phyloP scores from a whole-genome alignment of 1,140 invertebrate species.

The Diorhabda carinulata region DNA sequence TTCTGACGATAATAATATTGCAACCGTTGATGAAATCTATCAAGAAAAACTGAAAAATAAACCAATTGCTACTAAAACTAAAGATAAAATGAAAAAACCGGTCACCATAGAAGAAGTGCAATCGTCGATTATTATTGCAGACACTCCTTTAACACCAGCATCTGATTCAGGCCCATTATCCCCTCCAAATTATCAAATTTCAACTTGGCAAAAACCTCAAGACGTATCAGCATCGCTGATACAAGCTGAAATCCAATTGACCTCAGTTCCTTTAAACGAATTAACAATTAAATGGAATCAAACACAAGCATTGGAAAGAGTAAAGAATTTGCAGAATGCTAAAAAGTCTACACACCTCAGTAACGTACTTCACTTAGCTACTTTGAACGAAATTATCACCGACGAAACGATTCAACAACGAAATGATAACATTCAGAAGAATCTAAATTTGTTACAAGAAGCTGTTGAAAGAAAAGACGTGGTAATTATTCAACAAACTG shows the following conservation, averaged over 20 bases:
- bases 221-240: constrained; percentile 20
- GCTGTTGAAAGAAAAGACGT: constrained; percentile 62
- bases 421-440: constrained; percentile 52
- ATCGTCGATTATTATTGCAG: constrained; percentile 43
- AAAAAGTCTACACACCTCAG: constrained; percentile 51
- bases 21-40: not conserved
- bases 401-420: constrained; percentile 55
- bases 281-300: constrained; percentile 43
- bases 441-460: constrained; percentile 58
- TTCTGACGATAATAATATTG: not conserved
- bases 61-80: constrained; percentile 25
- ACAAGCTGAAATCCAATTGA: constrained; percentile 28
- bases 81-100: constrained; percentile 33
- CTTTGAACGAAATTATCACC: constrained; percentile 53
- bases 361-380: constrained; percentile 59
- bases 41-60: constrained; percentile 22
- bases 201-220: constrained; percentile 20
- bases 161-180: constrained; percentile 35
- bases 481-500: constrained; percentile 60
- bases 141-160: constrained; percentile 47
- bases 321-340: constrained; percentile 53
- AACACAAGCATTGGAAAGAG: constrained; percentile 50
- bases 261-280: constrained; percentile 34
- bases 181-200: constrained; percentile 30
- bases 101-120: constrained; percentile 53